A percentile compares a stretch with the other conserved stretches of the same genome.
These are phyloP conservation scores for Pseudomyrmex gracilis DNA, from an alignment of 1,140 invertebrate genomes.

Conservation along the genomic window DNA sequence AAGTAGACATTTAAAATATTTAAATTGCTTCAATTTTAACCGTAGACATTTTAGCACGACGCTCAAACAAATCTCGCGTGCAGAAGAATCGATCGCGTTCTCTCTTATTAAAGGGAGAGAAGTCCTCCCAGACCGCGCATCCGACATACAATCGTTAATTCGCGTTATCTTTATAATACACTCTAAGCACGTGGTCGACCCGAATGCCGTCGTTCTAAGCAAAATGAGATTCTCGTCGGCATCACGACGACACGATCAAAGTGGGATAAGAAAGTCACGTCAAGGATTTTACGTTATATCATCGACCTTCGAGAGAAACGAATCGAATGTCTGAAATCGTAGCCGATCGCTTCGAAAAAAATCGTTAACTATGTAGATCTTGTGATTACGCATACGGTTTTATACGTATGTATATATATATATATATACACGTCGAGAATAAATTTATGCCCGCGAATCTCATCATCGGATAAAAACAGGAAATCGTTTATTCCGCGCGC, in stretches of 20 bases:
- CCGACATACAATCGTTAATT: background rate
- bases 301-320: slow-evolving; percentile 48
- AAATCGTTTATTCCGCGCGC: background rate
- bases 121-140: no score
- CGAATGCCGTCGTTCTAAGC: background rate
- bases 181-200: background rate
- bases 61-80: background rate
- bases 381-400: background rate
- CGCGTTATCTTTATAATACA: slow-evolving; percentile 21
- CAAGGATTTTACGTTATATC: background rate
- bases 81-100: background rate
- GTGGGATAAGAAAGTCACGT: slow-evolving; percentile 35
- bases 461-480: slow-evolving; percentile 24
- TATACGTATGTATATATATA: no score
- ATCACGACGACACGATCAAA: slow-evolving; percentile 3
- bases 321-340: slow-evolving; percentile 43
- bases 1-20: background rate
- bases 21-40: slow-evolving; percentile 18
- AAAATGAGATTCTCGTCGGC: slow-evolving; percentile 7
- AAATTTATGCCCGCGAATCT: background rate
- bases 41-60: background rate
- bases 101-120: no score
- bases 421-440: background rate
- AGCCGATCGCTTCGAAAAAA: background rate
- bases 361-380: slow-evolving; percentile 3